A percentile compares a stretch with the other conserved stretches of the same genome.
Conservation (phyloP, 2,888 invertebrate genomes). For the Phortica okadai region DNA sequence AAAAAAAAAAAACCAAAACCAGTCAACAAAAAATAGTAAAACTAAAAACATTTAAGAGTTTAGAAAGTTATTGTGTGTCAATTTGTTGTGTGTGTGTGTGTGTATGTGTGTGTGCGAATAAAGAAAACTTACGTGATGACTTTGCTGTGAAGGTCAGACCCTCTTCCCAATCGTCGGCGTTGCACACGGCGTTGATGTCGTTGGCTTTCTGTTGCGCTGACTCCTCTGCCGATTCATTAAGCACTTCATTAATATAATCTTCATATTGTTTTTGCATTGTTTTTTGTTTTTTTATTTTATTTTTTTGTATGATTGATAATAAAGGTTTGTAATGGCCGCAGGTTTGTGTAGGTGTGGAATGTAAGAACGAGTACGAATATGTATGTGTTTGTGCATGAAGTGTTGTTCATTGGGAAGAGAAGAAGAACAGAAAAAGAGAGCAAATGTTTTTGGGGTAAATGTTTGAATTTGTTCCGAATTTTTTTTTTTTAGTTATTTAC, state of each 20-base stretch:
- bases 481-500: background rate
- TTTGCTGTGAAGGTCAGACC: constrained; percentile 94
- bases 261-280: constrained; percentile 49
- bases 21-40: constrained; percentile 5
- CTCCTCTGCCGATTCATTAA: constrained; percentile 81
- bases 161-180: constrained; percentile 87
- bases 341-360: constrained; percentile 7
- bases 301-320: background rate
- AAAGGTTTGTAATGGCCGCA: background rate
- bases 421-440: constrained; percentile 19
- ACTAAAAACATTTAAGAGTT: background rate
- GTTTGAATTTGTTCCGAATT: background rate
- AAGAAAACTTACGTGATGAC: constrained; percentile 86
- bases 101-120: background rate
- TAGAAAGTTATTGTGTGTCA: background rate
- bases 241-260: constrained; percentile 92
- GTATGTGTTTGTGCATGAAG: background rate
- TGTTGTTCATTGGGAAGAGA: constrained; percentile 20
- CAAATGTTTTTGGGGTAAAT: constrained; percentile 6
- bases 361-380: constrained; percentile 4
- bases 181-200: constrained; percentile 77
- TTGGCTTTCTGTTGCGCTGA: constrained; percentile 65
- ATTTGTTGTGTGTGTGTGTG: background rate
- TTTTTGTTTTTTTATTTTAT: constrained; percentile 21
- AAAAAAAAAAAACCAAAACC: constrained; percentile 23